These are phyloP conservation scores for Bombylius major DNA, from an alignment of 2,888 invertebrate genomes.

Conservation along the genomic window DNA sequence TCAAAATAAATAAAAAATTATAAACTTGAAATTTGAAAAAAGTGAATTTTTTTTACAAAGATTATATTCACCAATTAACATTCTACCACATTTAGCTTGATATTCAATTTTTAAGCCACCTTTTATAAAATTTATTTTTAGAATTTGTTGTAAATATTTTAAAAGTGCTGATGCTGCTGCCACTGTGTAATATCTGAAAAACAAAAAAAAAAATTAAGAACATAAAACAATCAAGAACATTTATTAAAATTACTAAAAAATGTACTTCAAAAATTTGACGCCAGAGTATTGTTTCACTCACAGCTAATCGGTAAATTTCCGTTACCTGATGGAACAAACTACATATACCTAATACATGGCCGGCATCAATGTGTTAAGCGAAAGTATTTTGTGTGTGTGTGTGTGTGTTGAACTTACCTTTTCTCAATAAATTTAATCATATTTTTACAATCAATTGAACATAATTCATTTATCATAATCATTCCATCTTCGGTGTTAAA, in stretches of 20 bases:
- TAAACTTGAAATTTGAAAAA: too few relatives aligned
- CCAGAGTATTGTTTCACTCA: too few relatives aligned
- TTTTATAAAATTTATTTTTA: slow-evolving; percentile 59
- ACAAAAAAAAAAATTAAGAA: background rate
- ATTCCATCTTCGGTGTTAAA: slow-evolving; percentile 68
- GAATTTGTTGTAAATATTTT: slow-evolving; percentile 70
- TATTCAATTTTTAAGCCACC: slow-evolving; percentile 70
- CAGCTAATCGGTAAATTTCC: too few relatives aligned
- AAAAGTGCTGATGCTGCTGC: slow-evolving; percentile 74
- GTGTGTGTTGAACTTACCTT: slow-evolving; percentile 41
- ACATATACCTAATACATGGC: too few relatives aligned
- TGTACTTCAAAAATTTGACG: too few relatives aligned
- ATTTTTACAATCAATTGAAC: slow-evolving; percentile 55
- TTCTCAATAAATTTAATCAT: slow-evolving; percentile 51
- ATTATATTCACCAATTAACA: slow-evolving; percentile 60
- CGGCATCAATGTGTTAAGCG: too few relatives aligned
- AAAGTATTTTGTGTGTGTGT: too few relatives aligned
- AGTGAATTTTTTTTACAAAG: background rate
- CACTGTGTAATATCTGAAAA: slow-evolving; percentile 67
- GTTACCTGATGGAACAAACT: too few relatives aligned
- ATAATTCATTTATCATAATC: slow-evolving; percentile 56
- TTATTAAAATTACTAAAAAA: too few relatives aligned
- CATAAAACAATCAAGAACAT: too few relatives aligned
- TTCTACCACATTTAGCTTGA: slow-evolving; percentile 66
- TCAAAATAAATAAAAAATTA: background rate